A percentile compares a stretch with the other conserved stretches of the same genome.
phyloP scores from a whole-genome alignment of 2,113 vertebrate genomes.

The Reinhardtius hippoglossoides region DNA sequence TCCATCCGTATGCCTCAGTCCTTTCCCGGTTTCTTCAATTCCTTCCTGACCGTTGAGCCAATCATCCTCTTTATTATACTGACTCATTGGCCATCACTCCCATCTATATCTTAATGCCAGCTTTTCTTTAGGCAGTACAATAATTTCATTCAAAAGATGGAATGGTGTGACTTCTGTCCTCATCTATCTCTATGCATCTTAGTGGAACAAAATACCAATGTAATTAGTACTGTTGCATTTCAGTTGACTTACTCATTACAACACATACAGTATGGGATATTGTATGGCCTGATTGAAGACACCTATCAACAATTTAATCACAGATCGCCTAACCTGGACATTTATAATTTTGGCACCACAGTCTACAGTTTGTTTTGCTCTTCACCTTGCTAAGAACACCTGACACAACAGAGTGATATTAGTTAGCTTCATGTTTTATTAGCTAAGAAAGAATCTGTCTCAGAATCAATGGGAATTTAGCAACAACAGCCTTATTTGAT shows the following conservation, averaged over 20 bases:
- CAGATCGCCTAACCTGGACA: no score
- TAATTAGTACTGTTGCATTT: background rate
- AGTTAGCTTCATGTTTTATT: background rate
- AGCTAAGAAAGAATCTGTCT: no score
- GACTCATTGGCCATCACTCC: slow-evolving; percentile 27
- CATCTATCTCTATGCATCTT: background rate
- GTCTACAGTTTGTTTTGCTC: no score
- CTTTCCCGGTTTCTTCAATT: background rate
- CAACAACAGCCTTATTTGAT: no score
- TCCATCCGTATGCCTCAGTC: background rate
- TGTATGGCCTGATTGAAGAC: background rate
- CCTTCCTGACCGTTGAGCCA: slow-evolving; percentile 45
- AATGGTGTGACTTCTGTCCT: slow-evolving; percentile 17
- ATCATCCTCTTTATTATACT: slow-evolving; percentile 62
- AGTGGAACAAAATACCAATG: background rate
- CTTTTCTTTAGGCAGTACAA: slow-evolving; percentile 15
- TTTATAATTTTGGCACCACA: no score
- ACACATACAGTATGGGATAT: background rate
- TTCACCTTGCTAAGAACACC: background rate
- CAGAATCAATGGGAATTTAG: no score
- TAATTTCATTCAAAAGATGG: slow-evolving; percentile 15
- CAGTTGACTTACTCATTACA: background rate
- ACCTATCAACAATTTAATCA: no score
- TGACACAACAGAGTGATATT: background rate
- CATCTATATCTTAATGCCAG: slow-evolving; percentile 9